Percentiles rank a stretch among this genome's conserved stretches.
phyloP scores from a whole-genome alignment of 2,113 vertebrate species.

The Centropus bengalensis region DNA sequence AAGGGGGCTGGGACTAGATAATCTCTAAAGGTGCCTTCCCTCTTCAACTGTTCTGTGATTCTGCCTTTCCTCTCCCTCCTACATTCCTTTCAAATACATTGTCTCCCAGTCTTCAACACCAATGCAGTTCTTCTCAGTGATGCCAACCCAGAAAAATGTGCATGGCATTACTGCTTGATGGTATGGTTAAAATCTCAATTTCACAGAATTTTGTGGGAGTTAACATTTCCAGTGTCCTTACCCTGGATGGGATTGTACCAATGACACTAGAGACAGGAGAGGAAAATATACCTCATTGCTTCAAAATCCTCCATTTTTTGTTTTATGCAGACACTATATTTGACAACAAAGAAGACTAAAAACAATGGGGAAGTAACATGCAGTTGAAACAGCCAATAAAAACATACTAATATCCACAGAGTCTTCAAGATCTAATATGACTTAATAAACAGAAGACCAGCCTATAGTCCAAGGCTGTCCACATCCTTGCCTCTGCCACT shows the following conservation, averaged over 20 bases:
- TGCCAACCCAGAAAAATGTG: neutral
- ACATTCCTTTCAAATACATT: neutral
- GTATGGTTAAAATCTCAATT: neutral
- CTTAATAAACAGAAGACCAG: constrained; percentile 32
- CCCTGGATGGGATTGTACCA: neutral
- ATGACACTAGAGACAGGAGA: neutral
- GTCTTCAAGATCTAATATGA: constrained; percentile 15
- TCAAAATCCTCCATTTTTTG: neutral
- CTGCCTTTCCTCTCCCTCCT: neutral
- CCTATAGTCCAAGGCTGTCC: neutral
- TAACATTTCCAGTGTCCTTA: neutral
- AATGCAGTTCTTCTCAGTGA: neutral
- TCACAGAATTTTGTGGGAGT: neutral
- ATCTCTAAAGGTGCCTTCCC: neutral
- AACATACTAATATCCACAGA: neutral
- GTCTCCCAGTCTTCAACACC: neutral
- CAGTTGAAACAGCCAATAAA: neutral
- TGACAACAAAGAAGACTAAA: neutral
- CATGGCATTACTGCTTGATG: neutral
- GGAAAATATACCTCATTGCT: neutral
- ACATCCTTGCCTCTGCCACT: neutral
- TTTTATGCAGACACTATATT: neutral
- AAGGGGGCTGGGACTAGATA: neutral
- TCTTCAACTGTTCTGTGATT: neutral
- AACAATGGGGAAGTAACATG: neutral